Evolutionary conservation across 92 coral and sea anemone genomes (phyloP), one percentile per base, ranked within the genome.

Genomic region (Paragorgia papillata): DNA sequence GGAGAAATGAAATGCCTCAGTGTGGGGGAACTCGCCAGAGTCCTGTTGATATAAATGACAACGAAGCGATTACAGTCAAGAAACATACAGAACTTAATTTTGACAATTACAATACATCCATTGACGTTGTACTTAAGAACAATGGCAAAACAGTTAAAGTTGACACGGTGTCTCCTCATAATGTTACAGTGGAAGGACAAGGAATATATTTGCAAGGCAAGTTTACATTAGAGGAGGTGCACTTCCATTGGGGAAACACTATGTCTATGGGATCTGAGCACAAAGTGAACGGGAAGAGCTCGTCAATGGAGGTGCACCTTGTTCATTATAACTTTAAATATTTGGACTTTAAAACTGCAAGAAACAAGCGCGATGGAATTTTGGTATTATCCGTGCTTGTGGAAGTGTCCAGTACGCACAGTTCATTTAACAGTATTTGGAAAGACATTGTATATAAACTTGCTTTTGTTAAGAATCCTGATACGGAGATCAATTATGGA

Each of bases 241-340:
- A 95, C 33, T 95, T 91, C 83, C 99, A 95, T 63, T 85, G 92
- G 86, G 95, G 95, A 62, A 74, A 79, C 66, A 68, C 63, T 50
- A 62, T 75, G 40, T 56, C 80, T 17, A 71, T 73, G 33, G 99
- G 99, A 0, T 95, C 99, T 5, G 99, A 95, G 56, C 96, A 95
- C 79, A 80, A 87, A 61, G 21, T 95, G 15, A 33, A 77, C 33
- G 92, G 97, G 28, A 73, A 58, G 59, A 79, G 82, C 51, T 85
- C 62, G 55, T 88, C 99, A 39, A 76, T 95, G 85, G 99, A 95
- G 79, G 78, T 91, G 77, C 90, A 95, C 7, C 74, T 95, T 46
- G 86, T 90, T 22, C 92, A 91, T 66, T 87, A 66, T 65, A 92
- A 83, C 81, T 78, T 61, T 4, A 88, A 85, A 19, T 88, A 85